Conservation (phyloP, 2,797 vertebrate species). For the Gouania willdenowi region DNA sequence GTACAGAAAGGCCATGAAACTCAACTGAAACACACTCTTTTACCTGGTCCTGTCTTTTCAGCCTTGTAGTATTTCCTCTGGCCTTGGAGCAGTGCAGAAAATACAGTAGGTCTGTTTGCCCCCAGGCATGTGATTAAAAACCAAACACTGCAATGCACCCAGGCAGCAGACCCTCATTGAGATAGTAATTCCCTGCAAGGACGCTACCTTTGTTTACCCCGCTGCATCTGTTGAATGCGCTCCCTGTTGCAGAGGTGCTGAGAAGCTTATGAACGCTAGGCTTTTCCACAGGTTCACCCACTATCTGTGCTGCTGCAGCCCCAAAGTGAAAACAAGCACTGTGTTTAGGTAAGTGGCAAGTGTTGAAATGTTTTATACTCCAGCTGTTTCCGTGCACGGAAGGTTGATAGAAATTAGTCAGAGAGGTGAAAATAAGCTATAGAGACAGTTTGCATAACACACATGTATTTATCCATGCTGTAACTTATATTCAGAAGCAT, state of each 20-base stretch:
- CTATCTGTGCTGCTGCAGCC: conserved; percentile 21
- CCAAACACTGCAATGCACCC: conserved; percentile 32
- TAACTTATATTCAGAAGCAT: too few relatives aligned
- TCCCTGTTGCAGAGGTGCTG: conserved; percentile 35
- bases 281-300: conserved; percentile 37
- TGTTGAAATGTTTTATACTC: conserved; percentile 32
- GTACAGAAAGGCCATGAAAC: conserved; percentile 32
- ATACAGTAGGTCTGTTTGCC: conserved; percentile 37
- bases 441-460: too few relatives aligned
- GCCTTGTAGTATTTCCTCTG: conserved; percentile 25
- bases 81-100: conserved; percentile 38
- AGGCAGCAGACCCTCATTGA: conserved; percentile 31
- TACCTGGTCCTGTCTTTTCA: conserved; percentile 28
- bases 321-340: conserved; percentile 27
- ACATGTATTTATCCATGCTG: too few relatives aligned
- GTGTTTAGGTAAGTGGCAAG: conserved; percentile 8
- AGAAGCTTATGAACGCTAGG: conserved; percentile 40
- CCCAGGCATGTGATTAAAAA: conserved; percentile 54
- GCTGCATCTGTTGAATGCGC: conserved; percentile 41
- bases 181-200: conserved; percentile 54
- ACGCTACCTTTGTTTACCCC: conserved; percentile 35
- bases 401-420: conserved; percentile 23
- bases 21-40: conserved; percentile 19
- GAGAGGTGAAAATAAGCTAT: too few relatives aligned
- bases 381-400: conserved; percentile 21